Conservation (phyloP, 2,113 vertebrate species). For the Gymnarchus niloticus region DNA sequence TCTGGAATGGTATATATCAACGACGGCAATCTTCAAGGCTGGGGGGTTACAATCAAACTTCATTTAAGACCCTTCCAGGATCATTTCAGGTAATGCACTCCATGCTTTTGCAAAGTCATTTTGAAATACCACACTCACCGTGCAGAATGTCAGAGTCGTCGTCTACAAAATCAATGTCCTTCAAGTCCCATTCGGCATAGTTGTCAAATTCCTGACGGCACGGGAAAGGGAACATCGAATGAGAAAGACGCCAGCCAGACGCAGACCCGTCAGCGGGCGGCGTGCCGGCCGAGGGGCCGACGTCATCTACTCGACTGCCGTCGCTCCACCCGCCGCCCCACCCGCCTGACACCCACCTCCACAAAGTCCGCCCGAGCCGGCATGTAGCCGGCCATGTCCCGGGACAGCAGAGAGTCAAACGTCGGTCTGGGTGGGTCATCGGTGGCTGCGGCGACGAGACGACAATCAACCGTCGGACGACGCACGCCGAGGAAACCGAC, state of each 20-base stretch:
- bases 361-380: slow-evolving; percentile 96
- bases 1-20: slow-evolving; percentile 97
- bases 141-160: slow-evolving; percentile 95
- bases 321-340: too few species aligned
- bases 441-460: slow-evolving; percentile 61
- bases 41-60: slow-evolving; percentile 21
- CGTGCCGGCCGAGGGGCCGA: background rate
- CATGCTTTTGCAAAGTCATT: too few species aligned
- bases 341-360: slow-evolving; percentile 67
- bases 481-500: too few species aligned
- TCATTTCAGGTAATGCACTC: background rate
- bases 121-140: slow-evolving; percentile 60
- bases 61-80: background rate
- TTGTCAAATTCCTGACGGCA: slow-evolving; percentile 90
- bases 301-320: background rate
- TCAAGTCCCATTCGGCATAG: slow-evolving; percentile 98
- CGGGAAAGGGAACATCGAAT: slow-evolving; percentile 9
- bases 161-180: slow-evolving; percentile 98
- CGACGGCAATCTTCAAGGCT: slow-evolving; percentile 95
- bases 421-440: slow-evolving; percentile 91
- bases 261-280: background rate
- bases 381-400: slow-evolving; percentile 99
- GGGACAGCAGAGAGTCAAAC: slow-evolving; percentile 89
- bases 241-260: background rate
- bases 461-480: too few species aligned